Percentiles rank a stretch among this genome's conserved stretches.
phyloP scores from a whole-genome alignment of 1,140 invertebrate species.

The Ostrea edulis region DNA sequence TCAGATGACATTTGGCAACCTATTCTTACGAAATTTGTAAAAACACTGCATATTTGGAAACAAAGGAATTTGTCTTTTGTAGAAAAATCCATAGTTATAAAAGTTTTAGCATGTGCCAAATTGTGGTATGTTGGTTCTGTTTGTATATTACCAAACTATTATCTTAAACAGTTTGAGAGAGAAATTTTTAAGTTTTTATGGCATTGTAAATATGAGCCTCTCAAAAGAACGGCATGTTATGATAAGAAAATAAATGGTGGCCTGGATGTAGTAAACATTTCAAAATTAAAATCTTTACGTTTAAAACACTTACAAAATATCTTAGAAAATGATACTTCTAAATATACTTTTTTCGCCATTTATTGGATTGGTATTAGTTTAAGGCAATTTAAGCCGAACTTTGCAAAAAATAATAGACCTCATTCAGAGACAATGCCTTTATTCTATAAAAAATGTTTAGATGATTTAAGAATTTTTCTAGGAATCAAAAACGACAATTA shows the following conservation, averaged over 20 bases:
- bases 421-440: background rate
- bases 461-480: background rate
- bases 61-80: slow-evolving; percentile 55
- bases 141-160: slow-evolving; percentile 52
- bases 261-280: slow-evolving; percentile 54
- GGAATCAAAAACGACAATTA: background rate
- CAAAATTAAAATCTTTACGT: slow-evolving; percentile 47
- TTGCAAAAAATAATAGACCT: slow-evolving; percentile 5
- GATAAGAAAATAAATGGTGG: slow-evolving; percentile 48
- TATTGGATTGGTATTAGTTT: slow-evolving; percentile 50
- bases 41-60: slow-evolving; percentile 48
- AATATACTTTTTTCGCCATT: slow-evolving; percentile 45
- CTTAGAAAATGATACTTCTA: slow-evolving; percentile 9
- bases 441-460: background rate
- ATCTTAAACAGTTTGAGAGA: slow-evolving; percentile 55
- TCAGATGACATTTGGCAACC: slow-evolving; percentile 58
- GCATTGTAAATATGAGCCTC: slow-evolving; percentile 52
- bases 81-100: slow-evolving; percentile 57
- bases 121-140: slow-evolving; percentile 58
- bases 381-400: background rate
- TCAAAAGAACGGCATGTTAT: slow-evolving; percentile 50
- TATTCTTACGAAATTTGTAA: slow-evolving; percentile 53
- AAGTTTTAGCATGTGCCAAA: too few species aligned
- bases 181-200: slow-evolving; percentile 57
- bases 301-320: slow-evolving; percentile 55